These are phyloP conservation scores for Hybognathus amarus DNA, from an alignment of 2,797 vertebrate species.

Conservation along the genomic window DNA sequence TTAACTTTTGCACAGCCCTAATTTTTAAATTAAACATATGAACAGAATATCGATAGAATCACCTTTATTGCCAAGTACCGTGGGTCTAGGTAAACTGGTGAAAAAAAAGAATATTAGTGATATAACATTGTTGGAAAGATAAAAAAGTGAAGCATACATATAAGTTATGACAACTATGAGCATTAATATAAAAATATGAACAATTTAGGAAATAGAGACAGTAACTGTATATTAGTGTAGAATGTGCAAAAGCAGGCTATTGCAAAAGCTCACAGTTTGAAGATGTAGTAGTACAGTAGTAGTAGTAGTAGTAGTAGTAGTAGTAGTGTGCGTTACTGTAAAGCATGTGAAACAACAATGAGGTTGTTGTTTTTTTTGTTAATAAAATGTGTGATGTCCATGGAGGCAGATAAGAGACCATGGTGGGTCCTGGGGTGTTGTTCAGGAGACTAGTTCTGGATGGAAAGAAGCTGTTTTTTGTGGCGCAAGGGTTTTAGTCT, in stretches of 20 bases:
- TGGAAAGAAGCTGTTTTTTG: not conserved
- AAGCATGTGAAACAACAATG: not conserved
- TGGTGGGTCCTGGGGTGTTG: not conserved
- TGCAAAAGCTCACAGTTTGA: not conserved
- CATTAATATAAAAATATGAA: not conserved
- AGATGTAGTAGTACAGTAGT: not conserved
- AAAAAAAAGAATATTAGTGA: not conserved
- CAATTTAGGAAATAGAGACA: not conserved
- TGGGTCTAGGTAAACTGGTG: no score
- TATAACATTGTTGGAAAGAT: not conserved
- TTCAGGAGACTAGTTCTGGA: not conserved
- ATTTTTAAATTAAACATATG: not conserved
- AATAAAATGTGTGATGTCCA: not conserved
- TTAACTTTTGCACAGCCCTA: no score
- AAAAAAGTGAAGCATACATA: not conserved
- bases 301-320: no score
- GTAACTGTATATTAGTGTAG: not conserved
- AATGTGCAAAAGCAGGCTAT: not conserved
- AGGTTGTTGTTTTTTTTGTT: no score
- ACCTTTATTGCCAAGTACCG: not conserved
- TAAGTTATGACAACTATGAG: not conserved
- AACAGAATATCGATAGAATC: not conserved
- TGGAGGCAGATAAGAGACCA: not conserved
- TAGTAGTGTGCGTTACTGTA: not conserved
- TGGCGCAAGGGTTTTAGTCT: not conserved